These are phyloP conservation scores for Eptesicus fuscus DNA, from an alignment of 2,113 vertebrate genomes.

Conservation along the genomic window DNA sequence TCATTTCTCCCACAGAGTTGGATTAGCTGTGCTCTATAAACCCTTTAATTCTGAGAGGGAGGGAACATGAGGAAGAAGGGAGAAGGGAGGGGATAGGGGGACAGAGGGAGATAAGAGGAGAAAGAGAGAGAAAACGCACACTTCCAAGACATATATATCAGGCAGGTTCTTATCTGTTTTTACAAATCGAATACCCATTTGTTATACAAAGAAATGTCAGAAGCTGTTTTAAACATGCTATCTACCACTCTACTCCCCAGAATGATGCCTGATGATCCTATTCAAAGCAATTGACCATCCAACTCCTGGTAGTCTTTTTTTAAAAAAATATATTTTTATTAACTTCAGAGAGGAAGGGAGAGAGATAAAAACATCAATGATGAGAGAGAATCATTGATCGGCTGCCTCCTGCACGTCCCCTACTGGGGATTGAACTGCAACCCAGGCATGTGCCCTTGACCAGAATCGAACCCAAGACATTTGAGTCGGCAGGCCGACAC, in stretches of 20 bases:
- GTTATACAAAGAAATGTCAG: neutral
- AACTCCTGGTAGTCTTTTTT: neutral
- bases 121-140: neutral
- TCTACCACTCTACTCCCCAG: neutral
- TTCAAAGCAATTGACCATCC: neutral
- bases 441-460: too few species aligned
- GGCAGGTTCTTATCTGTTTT: neutral
- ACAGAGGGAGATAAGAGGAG: too few species aligned
- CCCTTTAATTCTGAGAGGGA: neutral
- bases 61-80: neutral
- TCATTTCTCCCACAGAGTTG: neutral
- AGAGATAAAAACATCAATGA: too few species aligned
- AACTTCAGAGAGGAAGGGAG: too few species aligned
- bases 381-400: too few species aligned
- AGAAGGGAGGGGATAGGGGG: neutral
- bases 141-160: neutral
- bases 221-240: neutral
- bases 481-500: too few species aligned
- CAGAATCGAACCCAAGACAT: too few species aligned
- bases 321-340: too few species aligned
- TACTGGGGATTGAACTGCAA: too few species aligned
- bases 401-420: too few species aligned
- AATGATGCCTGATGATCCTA: neutral
- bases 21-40: neutral
- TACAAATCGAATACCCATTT: constrained; percentile 12